Evolutionary conservation across 2,797 vertebrate genomes (phyloP).

Genomic region (Arrhamphus sclerolepis): DNA sequence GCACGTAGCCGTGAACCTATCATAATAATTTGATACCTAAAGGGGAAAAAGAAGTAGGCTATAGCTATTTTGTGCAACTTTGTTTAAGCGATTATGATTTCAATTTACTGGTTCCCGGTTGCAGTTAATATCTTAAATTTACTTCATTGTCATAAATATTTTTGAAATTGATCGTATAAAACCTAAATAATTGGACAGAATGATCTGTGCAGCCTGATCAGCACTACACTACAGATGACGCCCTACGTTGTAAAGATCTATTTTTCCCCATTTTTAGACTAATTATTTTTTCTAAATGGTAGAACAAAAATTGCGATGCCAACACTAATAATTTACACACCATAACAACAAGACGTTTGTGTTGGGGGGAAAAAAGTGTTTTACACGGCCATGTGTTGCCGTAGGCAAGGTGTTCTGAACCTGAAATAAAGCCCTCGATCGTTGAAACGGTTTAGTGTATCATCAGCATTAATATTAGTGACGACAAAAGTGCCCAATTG

Average conservation of each 20-base stretch:
- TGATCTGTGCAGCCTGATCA: not conserved
- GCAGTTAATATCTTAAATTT: too few relatives aligned
- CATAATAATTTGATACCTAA: too few relatives aligned
- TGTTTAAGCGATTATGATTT: too few relatives aligned
- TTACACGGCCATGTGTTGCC: too few relatives aligned
- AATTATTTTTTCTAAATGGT: not conserved
- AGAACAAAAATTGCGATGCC: not conserved
- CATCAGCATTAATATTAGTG: conserved; percentile 67
- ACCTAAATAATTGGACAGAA: not conserved
- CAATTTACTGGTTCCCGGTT: too few relatives aligned
- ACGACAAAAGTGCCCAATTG: conserved; percentile 62
- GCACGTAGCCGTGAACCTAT: too few relatives aligned
- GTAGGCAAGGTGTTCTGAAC: conserved; percentile 33
- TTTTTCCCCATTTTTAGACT: not conserved
- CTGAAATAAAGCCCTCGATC: conserved; percentile 32
- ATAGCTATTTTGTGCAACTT: too few relatives aligned
- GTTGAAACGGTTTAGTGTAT: conserved; percentile 53
- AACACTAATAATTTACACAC: not conserved
- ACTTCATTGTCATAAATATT: too few relatives aligned
- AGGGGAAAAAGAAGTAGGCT: not conserved
- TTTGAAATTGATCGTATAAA: not conserved
- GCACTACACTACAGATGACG: too few relatives aligned
- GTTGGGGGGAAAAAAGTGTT: not conserved
- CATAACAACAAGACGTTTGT: not conserved
- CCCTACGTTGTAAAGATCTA: not conserved